Evolutionary conservation across 2,797 vertebrate species (phyloP), one percentile per base, ranked within the genome.

Genomic region (Leptodactylus fallax): DNA sequence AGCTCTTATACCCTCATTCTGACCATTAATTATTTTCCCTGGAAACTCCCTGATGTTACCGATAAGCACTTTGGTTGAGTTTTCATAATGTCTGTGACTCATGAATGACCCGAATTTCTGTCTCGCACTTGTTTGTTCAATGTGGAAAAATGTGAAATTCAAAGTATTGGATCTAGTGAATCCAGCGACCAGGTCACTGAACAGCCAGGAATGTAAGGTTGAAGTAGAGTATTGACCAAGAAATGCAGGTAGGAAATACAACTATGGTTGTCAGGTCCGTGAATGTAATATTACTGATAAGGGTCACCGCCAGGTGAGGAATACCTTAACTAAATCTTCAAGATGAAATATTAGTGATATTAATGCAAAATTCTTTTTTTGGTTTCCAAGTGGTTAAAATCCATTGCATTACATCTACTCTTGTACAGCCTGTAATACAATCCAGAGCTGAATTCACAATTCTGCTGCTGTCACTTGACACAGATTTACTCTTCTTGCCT

Each of bases 141-240:
- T 87, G 88, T 87, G 89, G 87, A 88, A 90, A 88, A 88, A 91
- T 90, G 90, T 92, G 91, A 90, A 92, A 91, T 90, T 90, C 87
- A 90, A 86, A 87, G 83, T 88, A 80, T 83, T 79, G 87, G 86
- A 53, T 81, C 87, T 87, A 89, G 92, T 90, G 90, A 90, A 90
- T 91, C 89, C 60, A 61, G 3, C 90, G 92, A 83, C 65, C 51
- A 23, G 47, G 65, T 74, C 78, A 87, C 16, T 81, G 21, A 74
- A 74, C 79, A 60, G 13, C 12, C 71, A 74, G 45, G 14, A 55
- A 61, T 11, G 7, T 53, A 55, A 77, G 71, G 45, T 3, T 77
- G 45, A 83, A 87, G 65, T 21, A 63, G 91, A 90, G 86, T 90
- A 92, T 90, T 90, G 91, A 76, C 13, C 51, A 23, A 74, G 53